phyloP scores from a whole-genome alignment of 2,797 vertebrate species.

The Mallotus villosus region DNA sequence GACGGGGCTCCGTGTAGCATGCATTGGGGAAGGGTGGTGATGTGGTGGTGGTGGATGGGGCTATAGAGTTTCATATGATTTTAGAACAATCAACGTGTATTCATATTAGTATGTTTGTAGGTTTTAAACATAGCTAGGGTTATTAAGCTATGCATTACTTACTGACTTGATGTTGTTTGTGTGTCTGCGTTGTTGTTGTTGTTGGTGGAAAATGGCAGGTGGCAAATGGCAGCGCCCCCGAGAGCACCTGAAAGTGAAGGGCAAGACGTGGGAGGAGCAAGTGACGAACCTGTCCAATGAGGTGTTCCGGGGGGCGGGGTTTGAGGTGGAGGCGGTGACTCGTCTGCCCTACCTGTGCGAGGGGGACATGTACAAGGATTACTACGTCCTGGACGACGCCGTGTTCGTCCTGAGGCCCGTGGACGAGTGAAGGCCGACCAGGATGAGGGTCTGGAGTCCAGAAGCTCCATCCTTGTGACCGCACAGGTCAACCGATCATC shows the following conservation, averaged over 20 bases:
- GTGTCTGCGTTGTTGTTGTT: conserved; percentile 35
- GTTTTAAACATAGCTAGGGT: neutral
- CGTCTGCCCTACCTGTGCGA: conserved; percentile 96
- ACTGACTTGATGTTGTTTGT: neutral
- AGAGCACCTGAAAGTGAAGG: conserved; percentile 83
- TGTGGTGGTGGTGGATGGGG: no score
- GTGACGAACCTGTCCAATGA: conserved; percentile 84
- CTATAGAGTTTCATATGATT: no score
- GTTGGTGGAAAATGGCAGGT: conserved; percentile 95
- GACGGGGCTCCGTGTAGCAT: no score
- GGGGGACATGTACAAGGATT: conserved; percentile 96
- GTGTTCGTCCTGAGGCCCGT: conserved; percentile 90
- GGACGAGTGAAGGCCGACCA: conserved; percentile 36
- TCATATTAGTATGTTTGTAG: neutral
- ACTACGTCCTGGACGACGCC: conserved; percentile 93
- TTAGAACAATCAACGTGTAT: no score
- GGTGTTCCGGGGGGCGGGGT: conserved; percentile 85
- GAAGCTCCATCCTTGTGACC: neutral
- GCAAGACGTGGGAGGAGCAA: conserved; percentile 95
- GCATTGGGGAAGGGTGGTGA: no score
- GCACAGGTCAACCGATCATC: neutral
- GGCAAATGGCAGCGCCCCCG: conserved; percentile 94
- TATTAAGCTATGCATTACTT: no score
- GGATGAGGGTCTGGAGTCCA: neutral
- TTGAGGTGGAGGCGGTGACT: conserved; percentile 91